Percentiles rank a stretch among this genome's conserved stretches.
Conservation (phyloP, 2,113 vertebrate species). For the Lynx canadensis region DNA sequence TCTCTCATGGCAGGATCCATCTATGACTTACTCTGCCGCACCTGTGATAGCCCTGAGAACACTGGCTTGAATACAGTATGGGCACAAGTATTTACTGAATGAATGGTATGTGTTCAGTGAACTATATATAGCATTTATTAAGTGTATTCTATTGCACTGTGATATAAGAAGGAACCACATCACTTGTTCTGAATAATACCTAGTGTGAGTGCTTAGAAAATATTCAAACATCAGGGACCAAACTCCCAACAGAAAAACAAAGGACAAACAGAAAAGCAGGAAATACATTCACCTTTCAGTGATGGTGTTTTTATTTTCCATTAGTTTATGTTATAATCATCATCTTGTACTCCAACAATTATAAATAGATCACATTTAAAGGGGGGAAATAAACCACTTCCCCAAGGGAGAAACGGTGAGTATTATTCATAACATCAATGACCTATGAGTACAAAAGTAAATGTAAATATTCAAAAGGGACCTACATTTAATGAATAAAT, state of each 20-base stretch:
- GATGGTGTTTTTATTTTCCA: slow-evolving; percentile 9
- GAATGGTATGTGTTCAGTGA: slow-evolving; percentile 49
- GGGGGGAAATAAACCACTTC: neutral
- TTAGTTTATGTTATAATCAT: slow-evolving; percentile 13
- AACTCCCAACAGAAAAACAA: slow-evolving; percentile 16
- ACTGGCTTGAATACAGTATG: slow-evolving; percentile 33
- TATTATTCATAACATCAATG: slow-evolving; percentile 20
- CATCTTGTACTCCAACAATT: neutral
- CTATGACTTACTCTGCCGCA: slow-evolving; percentile 34
- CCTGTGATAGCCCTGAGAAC: slow-evolving; percentile 1
- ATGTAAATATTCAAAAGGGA: slow-evolving; percentile 37
- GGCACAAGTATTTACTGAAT: slow-evolving; percentile 56
- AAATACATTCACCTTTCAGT: slow-evolving; percentile 2
- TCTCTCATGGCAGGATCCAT: slow-evolving; percentile 7
- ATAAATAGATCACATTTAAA: slow-evolving; percentile 52
- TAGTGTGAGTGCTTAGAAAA: neutral
- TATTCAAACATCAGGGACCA: slow-evolving; percentile 22
- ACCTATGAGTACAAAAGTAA: neutral
- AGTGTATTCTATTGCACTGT: neutral
- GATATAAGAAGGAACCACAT: neutral
- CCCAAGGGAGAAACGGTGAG: neutral
- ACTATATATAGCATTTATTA: slow-evolving; percentile 49
- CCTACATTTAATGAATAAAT: slow-evolving; percentile 45
- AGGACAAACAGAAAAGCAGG: neutral
- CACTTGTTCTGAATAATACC: slow-evolving; percentile 32